Evolutionary conservation across 1,140 invertebrate genomes (phyloP).

Genomic region (Tetramorium simillimum): DNA sequence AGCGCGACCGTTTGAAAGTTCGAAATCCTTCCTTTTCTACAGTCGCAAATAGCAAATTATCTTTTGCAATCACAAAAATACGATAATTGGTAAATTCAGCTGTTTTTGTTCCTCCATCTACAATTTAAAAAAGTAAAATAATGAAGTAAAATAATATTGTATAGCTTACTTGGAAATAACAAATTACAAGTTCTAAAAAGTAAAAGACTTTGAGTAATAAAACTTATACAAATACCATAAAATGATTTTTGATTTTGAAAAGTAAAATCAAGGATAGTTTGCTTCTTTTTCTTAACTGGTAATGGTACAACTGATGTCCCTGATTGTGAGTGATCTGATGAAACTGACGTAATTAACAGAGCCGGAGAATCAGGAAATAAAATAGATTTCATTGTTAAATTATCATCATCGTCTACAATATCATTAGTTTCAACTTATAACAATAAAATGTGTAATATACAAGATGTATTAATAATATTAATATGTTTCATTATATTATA

Average conservation of each 20-base stretch:
- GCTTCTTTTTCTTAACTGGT: neutral
- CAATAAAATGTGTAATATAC: neutral
- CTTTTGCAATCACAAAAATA: too few species aligned
- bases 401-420: neutral
- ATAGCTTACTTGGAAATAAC: too few species aligned
- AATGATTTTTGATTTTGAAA: neutral
- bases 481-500: neutral
- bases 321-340: neutral
- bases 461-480: neutral
- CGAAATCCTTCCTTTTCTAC: too few species aligned
- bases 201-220: too few species aligned
- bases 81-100: too few species aligned
- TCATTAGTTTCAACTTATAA: neutral
- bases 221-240: neutral
- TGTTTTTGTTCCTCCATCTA: too few species aligned
- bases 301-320: neutral
- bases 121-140: too few species aligned
- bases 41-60: too few species aligned
- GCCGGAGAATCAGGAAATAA: neutral
- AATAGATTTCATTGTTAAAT: neutral
- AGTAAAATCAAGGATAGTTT: neutral
- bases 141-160: too few species aligned
- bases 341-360: neutral
- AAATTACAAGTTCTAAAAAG: too few species aligned
- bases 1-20: too few species aligned